A percentile compares a stretch with the other conserved stretches of the same genome.
phyloP scores from a whole-genome alignment of 2,888 invertebrate species.

The Drosophila colorata region DNA sequence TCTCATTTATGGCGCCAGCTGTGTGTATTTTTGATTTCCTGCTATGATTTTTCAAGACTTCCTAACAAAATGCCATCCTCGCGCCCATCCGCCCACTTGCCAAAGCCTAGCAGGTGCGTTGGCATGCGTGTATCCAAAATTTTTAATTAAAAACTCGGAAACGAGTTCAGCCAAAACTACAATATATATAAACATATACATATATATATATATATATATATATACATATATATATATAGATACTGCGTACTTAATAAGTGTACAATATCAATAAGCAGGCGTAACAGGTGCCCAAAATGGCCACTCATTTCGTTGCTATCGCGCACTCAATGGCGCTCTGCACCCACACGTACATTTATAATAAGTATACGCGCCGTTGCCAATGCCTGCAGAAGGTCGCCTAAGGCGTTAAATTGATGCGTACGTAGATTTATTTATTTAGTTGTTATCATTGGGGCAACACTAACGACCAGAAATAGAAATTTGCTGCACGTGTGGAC shows the following conservation, averaged over 20 bases:
- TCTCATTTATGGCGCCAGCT: constrained; percentile 77
- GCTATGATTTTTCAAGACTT: constrained; percentile 35
- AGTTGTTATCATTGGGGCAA: too few species aligned
- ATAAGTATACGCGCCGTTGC: constrained; percentile 22
- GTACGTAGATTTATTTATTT: not conserved
- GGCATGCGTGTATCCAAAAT: constrained; percentile 29
- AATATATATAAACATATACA: not conserved
- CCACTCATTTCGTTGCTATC: constrained; percentile 3
- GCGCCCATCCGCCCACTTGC: not conserved
- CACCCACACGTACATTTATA: not conserved
- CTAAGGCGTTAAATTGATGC: not conserved
- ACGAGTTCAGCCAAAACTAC: constrained; percentile 29
- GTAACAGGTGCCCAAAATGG: constrained; percentile 37
- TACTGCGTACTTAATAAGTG: constrained; percentile 15
- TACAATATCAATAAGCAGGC: constrained; percentile 36
- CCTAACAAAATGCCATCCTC: not conserved
- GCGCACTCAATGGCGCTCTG: not conserved
- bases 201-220: not conserved
- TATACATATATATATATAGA: not conserved
- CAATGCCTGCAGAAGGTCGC: not conserved
- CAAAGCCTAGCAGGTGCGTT: constrained; percentile 31
- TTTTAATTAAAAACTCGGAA: constrained; percentile 53
- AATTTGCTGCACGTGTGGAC: constrained; percentile 1
- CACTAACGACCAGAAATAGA: not conserved
- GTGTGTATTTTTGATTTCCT: constrained; percentile 74